Percentiles rank a stretch among this genome's conserved stretches.
Conservation (phyloP, 1,140 invertebrate species). For the Amyelois transitella region DNA sequence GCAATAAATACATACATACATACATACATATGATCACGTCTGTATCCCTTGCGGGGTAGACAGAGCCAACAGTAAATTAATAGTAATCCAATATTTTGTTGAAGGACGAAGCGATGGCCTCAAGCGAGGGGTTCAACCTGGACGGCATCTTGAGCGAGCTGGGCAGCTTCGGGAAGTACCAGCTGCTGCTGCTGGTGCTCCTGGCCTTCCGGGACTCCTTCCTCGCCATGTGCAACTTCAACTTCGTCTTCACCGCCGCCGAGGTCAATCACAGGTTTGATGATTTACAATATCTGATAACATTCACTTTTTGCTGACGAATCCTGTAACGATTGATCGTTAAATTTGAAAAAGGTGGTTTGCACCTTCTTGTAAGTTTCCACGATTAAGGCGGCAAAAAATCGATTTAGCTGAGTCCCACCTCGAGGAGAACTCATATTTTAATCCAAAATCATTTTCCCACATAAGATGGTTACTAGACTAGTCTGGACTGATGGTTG, state of each 20-base stretch:
- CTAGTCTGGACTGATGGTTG: too few relatives aligned
- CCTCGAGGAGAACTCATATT: too few relatives aligned
- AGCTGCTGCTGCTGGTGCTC: slow-evolving; percentile 53
- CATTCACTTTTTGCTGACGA: not conserved
- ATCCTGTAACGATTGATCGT: too few relatives aligned
- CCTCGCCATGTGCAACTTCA: slow-evolving; percentile 64
- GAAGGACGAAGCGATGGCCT: slow-evolving; percentile 40
- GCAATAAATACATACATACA: too few relatives aligned
- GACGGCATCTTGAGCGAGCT: slow-evolving; percentile 61
- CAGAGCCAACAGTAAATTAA: not conserved
- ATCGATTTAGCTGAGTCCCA: too few relatives aligned
- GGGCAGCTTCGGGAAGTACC: slow-evolving; percentile 69
- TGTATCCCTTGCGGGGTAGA: too few relatives aligned
- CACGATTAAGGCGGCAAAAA: too few relatives aligned
- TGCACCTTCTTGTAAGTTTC: too few relatives aligned
- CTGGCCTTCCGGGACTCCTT: slow-evolving; percentile 65
- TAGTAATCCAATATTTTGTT: not conserved
- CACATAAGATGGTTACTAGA: too few relatives aligned
- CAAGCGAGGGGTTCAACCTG: slow-evolving; percentile 48
- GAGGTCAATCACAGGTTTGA: slow-evolving; percentile 49
- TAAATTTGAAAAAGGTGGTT: too few relatives aligned
- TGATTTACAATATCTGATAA: not conserved
- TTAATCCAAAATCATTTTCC: too few relatives aligned
- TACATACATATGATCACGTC: too few relatives aligned
- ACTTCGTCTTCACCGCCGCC: slow-evolving; percentile 57